Evolutionary conservation across 2,888 invertebrate species (phyloP), one percentile per base, ranked within the genome.

Genomic region (Rhagium mordax): DNA sequence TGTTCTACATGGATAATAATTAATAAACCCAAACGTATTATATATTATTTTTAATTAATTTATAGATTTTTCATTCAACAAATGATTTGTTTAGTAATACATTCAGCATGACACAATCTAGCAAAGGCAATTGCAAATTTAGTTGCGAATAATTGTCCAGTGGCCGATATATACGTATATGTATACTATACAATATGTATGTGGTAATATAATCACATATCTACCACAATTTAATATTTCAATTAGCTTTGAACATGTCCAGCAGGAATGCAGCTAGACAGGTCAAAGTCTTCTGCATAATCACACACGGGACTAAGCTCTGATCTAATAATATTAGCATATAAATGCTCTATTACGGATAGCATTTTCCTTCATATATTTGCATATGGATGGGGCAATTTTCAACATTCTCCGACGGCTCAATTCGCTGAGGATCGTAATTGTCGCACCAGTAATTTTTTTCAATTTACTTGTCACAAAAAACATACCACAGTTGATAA

Each of bases 321-420:
- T 59, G 24, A 6, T 48, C 47, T 60, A 68, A 61, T 70, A 61
- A 51, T 53, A 70, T 70, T 70, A 59, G 51, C 70, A 70, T 70
- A 61, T 51, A 62, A 70, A 70, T 62, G 70, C 15, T 49, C 70
- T 49, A 61, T 51, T 61, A 70, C 29, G 48, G 18, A 48, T 48
- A 48, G 51, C 10, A 47, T 24, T 60, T 60, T 69, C 66, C 49
- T 60, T 60, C 7, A 48, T 48, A 59, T 27, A 47, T 60, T 69
- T 47, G 68, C 51, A 48, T 61, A 51, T 7, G 47, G 48, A 49
- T 27, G 16, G 61, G 6, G 60, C 61, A 69, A 60, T 51, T 60
- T 69, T n/a, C 51, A 6, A 27, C 60, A 16, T 47, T 24, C 53
- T 57, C 59, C 48, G 7, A 8, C 48, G 21, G 41, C 55, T 55